phyloP scores from a whole-genome alignment of 2,888 invertebrate genomes.

The Mesorhabditis belari region DNA sequence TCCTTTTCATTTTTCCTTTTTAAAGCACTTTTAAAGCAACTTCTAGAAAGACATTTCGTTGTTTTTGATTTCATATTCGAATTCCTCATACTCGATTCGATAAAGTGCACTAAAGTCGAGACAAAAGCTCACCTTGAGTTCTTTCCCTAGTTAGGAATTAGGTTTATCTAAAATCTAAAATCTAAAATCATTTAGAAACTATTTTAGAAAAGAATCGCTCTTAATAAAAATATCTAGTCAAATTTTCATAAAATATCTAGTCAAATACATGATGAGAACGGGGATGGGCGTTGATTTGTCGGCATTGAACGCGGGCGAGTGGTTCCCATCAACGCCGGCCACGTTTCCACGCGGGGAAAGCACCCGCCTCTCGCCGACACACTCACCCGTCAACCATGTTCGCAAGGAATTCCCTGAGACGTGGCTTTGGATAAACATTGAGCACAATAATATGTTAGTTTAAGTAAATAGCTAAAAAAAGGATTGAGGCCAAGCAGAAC shows the following conservation, averaged over 20 bases:
- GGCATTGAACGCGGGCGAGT: not conserved
- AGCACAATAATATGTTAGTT: too few species aligned
- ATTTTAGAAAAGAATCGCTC: too few species aligned
- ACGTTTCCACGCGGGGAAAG: conserved; percentile 4
- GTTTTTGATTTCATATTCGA: not conserved
- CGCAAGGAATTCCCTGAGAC: conserved; percentile 14
- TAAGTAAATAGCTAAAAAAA: too few species aligned
- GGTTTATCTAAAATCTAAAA: not conserved
- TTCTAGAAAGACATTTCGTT: not conserved
- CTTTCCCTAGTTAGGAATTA: not conserved
- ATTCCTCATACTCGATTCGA: too few species aligned
- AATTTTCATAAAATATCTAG: not conserved
- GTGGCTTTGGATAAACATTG: conserved; percentile 12
- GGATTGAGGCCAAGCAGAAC: too few species aligned
- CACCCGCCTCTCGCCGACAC: not conserved
- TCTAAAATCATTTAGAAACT: too few species aligned
- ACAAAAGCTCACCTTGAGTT: too few species aligned
- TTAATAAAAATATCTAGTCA: too few species aligned
- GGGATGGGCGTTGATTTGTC: conserved; percentile 1
- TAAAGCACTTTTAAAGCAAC: too few species aligned
- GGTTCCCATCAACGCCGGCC: conserved; percentile 6
- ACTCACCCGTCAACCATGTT: not conserved
- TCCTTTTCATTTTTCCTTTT: too few species aligned
- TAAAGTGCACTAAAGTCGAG: too few species aligned
- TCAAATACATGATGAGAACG: not conserved